Evolutionary conservation across 1,140 invertebrate species (phyloP).

Genomic region (Periplaneta americana): DNA sequence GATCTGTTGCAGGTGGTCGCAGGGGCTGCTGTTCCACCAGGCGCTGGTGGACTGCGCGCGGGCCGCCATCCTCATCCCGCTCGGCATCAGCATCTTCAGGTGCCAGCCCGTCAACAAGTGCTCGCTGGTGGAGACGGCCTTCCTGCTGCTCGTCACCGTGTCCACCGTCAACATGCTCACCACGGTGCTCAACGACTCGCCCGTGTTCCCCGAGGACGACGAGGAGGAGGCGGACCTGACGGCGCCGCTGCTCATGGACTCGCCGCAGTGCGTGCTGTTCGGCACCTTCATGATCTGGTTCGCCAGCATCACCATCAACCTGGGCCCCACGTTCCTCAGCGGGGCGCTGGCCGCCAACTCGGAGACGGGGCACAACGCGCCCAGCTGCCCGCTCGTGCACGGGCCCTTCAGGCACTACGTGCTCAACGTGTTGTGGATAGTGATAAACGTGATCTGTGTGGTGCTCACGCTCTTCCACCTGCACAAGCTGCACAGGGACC

Average conservation of each 20-base stretch:
- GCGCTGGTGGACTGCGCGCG: constrained; percentile 78
- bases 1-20: constrained; percentile 73
- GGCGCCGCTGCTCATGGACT: constrained; percentile 68
- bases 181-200: constrained; percentile 83
- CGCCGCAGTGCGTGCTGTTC: constrained; percentile 83
- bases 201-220: constrained; percentile 74
- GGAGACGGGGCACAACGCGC: constrained; percentile 66
- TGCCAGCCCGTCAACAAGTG: constrained; percentile 82
- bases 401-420: constrained; percentile 70
- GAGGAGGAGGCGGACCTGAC: constrained; percentile 54
- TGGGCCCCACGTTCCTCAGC: constrained; percentile 84
- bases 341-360: constrained; percentile 79
- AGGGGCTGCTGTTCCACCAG: constrained; percentile 81
- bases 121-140: constrained; percentile 83
- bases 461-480: constrained; percentile 78
- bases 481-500: constrained; percentile 74
- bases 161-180: constrained; percentile 89
- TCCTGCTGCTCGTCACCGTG: constrained; percentile 81
- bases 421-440: constrained; percentile 84
- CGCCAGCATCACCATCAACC: constrained; percentile 81
- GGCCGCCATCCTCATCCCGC: constrained; percentile 71
- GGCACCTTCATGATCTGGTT: constrained; percentile 93
- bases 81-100: constrained; percentile 75
- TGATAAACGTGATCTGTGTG: constrained; percentile 83
- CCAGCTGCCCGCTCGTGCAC: constrained; percentile 71